Percentiles rank a stretch among this genome's conserved stretches.
These are phyloP conservation scores for Myripristis murdjan DNA, from an alignment of 2,797 vertebrate genomes.

Conservation along the genomic window DNA sequence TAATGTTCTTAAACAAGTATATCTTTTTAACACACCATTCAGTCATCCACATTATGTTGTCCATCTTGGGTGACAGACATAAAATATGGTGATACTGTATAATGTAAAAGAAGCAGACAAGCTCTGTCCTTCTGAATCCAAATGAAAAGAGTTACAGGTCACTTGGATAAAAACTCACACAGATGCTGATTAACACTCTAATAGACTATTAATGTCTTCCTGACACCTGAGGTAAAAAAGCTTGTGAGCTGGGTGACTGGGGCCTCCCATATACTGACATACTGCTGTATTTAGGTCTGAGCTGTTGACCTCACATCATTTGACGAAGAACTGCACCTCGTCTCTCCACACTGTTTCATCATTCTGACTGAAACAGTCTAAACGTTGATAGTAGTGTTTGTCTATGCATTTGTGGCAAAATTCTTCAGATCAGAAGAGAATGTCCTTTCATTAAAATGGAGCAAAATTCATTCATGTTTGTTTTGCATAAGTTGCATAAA, in stretches of 20 bases:
- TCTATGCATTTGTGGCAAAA: neutral
- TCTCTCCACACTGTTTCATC: too few relatives aligned
- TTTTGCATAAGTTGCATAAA: neutral
- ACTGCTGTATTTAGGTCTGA: too few relatives aligned
- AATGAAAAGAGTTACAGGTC: neutral
- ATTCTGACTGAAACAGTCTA: neutral
- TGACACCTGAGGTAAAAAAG: too few relatives aligned
- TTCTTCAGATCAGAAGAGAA: neutral
- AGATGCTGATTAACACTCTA: too few relatives aligned
- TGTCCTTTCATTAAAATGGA: neutral
- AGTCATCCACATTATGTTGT: neutral
- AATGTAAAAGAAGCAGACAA: neutral
- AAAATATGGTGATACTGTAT: neutral
- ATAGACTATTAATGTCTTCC: too few relatives aligned
- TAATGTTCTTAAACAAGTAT: neutral
- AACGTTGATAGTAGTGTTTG: neutral
- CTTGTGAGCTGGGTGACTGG: too few relatives aligned
- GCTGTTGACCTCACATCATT: too few relatives aligned
- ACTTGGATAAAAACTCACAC: too few relatives aligned
- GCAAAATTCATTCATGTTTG: neutral
- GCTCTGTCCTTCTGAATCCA: neutral
- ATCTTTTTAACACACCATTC: slow-evolving; percentile 3
- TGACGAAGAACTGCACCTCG: too few relatives aligned
- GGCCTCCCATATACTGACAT: too few relatives aligned
- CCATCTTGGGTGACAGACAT: neutral